A percentile compares a stretch with the other conserved stretches of the same genome.
phyloP scores from a whole-genome alignment of 2,888 invertebrate species.

The Aproaerema taeniolella region DNA sequence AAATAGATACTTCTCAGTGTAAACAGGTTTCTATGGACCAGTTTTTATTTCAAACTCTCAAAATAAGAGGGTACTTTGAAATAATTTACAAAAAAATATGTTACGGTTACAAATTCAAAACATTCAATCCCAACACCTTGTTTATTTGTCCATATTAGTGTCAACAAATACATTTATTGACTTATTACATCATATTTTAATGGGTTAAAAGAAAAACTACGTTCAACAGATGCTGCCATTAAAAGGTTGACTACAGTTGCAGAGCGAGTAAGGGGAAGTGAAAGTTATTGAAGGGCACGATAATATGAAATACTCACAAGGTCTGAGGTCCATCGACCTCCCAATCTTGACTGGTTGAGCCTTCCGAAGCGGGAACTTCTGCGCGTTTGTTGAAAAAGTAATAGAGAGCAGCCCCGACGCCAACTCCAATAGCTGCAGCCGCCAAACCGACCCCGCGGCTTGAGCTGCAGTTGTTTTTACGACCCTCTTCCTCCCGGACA shows the following conservation, averaged over 20 bases:
- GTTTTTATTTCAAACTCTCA: no score
- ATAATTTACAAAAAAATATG: no score
- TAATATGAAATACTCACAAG: conserved; percentile 13
- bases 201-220: background rate
- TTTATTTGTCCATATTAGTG: background rate
- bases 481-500: conserved; percentile 51
- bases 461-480: conserved; percentile 46
- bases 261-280: no score
- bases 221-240: no score
- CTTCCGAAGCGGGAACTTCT: conserved; percentile 45
- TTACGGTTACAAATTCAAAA: no score
- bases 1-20: no score
- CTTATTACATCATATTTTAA: background rate
- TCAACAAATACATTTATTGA: background rate
- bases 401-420: conserved; percentile 64
- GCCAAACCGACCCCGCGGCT: conserved; percentile 59
- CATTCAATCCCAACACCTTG: background rate
- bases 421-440: conserved; percentile 61
- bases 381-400: conserved; percentile 57
- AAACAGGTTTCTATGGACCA: no score
- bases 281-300: background rate
- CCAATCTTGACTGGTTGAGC: conserved; percentile 50
- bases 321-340: conserved; percentile 30
- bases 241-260: no score
- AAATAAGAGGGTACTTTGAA: no score